Percentiles rank a stretch among this genome's conserved stretches.
phyloP scores from a whole-genome alignment of 1,140 invertebrate genomes.

The Bactericera cockerelli region DNA sequence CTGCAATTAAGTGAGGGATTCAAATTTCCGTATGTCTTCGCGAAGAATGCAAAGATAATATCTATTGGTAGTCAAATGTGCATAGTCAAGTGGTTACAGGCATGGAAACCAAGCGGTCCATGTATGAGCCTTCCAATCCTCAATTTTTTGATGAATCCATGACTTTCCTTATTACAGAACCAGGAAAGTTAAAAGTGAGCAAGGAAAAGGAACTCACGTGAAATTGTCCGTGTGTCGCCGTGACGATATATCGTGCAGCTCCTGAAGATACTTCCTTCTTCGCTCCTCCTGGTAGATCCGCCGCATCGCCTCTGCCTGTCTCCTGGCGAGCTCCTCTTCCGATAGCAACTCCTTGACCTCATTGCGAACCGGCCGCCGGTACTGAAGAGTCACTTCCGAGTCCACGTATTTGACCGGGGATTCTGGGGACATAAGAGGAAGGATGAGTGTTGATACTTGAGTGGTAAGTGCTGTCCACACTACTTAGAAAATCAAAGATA shows the following conservation, averaged over 20 bases:
- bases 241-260: conserved; percentile 79
- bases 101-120: too few relatives aligned
- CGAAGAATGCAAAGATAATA: too few relatives aligned
- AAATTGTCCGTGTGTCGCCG: conserved; percentile 81
- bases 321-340: conserved; percentile 63
- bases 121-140: too few relatives aligned
- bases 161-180: too few relatives aligned
- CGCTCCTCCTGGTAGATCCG: conserved; percentile 75
- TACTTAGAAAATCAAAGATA: neutral
- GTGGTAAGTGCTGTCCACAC: neutral
- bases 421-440: conserved; percentile 36
- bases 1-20: too few relatives aligned
- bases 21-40: too few relatives aligned
- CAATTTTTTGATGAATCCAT: too few relatives aligned
- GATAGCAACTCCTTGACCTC: conserved; percentile 60
- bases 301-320: conserved; percentile 79
- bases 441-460: too few relatives aligned
- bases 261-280: conserved; percentile 71
- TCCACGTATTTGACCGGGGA: conserved; percentile 74
- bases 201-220: conserved; percentile 38
- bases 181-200: too few relatives aligned
- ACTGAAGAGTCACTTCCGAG: conserved; percentile 85
- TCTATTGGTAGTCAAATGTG: too few relatives aligned
- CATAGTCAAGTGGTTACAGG: too few relatives aligned
- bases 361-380: conserved; percentile 65